Evolutionary conservation across 2,113 vertebrate species (phyloP), one percentile per base, ranked within the genome.

Genomic region (Thamnaconus septentrionalis): DNA sequence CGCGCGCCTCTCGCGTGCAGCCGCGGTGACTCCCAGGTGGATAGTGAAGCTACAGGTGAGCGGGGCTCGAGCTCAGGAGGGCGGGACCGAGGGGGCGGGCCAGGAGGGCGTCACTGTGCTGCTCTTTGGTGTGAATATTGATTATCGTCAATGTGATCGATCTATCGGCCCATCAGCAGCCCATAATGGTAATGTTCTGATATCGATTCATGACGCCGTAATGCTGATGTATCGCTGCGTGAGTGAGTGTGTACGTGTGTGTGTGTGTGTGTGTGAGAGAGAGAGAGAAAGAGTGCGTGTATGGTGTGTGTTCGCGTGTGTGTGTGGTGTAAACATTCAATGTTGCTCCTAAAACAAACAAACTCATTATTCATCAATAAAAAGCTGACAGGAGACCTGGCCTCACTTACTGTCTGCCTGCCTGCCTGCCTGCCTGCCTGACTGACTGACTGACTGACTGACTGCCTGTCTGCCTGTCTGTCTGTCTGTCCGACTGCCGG

Each of bases 281-380:
- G 44, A 45, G 44, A 45, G 44, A 45, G 44, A 45, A 45, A 8
- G 47, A n/a, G 31, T 61, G 47, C 9, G 47, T 61, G 56, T 59
- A 51, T 59, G 7, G 62, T 44, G 52, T 49, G 61, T 51, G 61
- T 51, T 41, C 57, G 63, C 45, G 54, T 31, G 52, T 47, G 59
- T 66, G 66, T 81, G 67, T 81, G 76, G 51, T 83, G 59, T 69
- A 71, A 79, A 85, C 75, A 81, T 47, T 43, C 6, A 40, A 3
- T 87, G 83, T 87, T 89, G 84, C 50, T 78, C 74, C 85, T 60
- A 80, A 88, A 88, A 87, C 83, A 87, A 85, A 87, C 66, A 87
- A 78, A 75, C 69, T 82, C 77, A 85, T 84, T 82, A 70, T 77
- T 87, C 86, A 88, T 82, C 80, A 73, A 81, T 84, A 73, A 82